Conservation (phyloP, 2,113 vertebrate species). For the Strix uralensis region DNA sequence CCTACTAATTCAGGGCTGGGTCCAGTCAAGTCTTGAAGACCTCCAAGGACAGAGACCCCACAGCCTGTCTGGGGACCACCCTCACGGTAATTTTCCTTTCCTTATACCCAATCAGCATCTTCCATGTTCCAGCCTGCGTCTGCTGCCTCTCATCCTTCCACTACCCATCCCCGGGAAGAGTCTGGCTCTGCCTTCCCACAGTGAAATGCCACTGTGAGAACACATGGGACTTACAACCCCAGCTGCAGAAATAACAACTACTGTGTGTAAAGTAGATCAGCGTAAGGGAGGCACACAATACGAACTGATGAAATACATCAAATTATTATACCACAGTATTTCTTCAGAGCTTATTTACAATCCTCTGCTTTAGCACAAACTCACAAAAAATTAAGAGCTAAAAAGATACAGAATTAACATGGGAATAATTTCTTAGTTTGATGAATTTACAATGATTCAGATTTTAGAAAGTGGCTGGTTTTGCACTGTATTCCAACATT, state of each 20-base stretch:
- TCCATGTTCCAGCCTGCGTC: background rate
- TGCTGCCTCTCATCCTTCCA: background rate
- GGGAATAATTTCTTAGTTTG: background rate
- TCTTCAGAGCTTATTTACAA: background rate
- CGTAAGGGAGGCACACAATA: background rate
- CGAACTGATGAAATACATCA: background rate
- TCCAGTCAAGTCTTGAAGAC: background rate
- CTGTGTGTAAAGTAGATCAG: background rate
- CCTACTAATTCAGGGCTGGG: background rate
- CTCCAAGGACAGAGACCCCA: background rate
- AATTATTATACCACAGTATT: background rate
- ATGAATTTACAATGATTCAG: background rate
- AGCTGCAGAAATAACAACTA: background rate
- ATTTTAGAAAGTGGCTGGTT: background rate
- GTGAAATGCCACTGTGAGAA: background rate
- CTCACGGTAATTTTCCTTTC: background rate
- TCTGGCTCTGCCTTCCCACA: background rate
- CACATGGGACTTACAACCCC: rapidly evolving
- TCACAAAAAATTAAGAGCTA: background rate
- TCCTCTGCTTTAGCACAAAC: background rate
- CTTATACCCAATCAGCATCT: background rate
- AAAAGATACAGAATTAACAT: background rate
- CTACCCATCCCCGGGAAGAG: background rate
- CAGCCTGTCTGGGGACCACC: background rate
- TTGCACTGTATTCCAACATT: background rate